phyloP scores from a whole-genome alignment of 2,888 invertebrate species.

The Gonocerus acuteangulatus region DNA sequence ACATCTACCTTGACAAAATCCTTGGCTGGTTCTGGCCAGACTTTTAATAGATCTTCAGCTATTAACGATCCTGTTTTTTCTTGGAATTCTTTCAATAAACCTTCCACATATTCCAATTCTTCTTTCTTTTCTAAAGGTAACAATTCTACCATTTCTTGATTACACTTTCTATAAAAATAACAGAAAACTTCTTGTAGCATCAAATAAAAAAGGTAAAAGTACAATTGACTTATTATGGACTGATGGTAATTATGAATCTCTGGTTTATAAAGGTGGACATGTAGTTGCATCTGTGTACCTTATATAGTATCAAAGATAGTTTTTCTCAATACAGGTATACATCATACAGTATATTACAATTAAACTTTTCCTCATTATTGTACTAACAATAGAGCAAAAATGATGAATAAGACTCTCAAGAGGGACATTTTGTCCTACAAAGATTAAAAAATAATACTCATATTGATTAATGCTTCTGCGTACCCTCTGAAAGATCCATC shows the following conservation, averaged over 20 bases:
- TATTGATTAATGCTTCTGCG: no score
- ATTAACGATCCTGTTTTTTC: slow-evolving; percentile 81
- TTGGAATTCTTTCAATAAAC: slow-evolving; percentile 74
- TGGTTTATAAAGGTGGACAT: neutral
- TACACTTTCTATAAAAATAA: slow-evolving; percentile 62
- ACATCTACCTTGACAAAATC: slow-evolving; percentile 83
- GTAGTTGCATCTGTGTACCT: neutral
- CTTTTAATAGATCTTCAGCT: slow-evolving; percentile 66
- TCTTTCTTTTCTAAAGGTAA: slow-evolving; percentile 68
- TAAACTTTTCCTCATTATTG: no score
- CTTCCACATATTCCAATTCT: slow-evolving; percentile 68
- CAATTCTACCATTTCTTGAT: slow-evolving; percentile 90
- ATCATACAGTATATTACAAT: neutral
- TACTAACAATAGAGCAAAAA: no score
- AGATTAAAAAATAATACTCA: no score
- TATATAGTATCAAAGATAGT: neutral
- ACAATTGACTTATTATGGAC: no score
- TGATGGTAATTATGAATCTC: slow-evolving; percentile 7
- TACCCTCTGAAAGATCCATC: slow-evolving; percentile 70
- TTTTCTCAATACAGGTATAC: neutral
- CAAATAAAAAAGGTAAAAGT: neutral
- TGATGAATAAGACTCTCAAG: no score
- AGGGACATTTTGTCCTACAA: no score
- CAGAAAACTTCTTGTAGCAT: no score
- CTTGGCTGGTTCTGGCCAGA: slow-evolving; percentile 68